Evolutionary conservation across 2,797 vertebrate genomes (phyloP), one percentile per base, ranked within the genome.

Genomic region (Cheracebus regulus): DNA sequence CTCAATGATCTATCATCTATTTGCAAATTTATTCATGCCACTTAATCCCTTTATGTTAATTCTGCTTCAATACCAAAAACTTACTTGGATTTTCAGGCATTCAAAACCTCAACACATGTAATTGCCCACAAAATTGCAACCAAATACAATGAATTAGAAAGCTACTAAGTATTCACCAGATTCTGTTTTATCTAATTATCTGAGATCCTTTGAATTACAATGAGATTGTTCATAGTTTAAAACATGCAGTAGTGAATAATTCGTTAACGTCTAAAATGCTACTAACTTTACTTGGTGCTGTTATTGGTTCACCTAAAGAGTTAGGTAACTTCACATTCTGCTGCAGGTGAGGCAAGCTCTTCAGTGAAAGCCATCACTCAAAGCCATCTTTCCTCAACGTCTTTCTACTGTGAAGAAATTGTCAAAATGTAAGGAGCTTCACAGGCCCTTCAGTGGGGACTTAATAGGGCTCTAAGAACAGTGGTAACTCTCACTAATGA

Each of bases 91-190:
- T 97, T 92, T 79, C 84, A 97, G 92, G 75, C 92, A 96, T 93
- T 64, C 57, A 36, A 86, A 93, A 86, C 70, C 4, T 4, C 57
- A 75, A 78, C 64, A 72, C n/a, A 61, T 70, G 41, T 92, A 97
- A 97, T 93, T 96, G 90, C 92, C 78, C 93, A 93, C 96, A 97
- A 97, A 97, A 97, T 95, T 97, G 85, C 93, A 87, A 97, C 93
- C 96, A 93, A 97, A 95, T 94, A 97, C 96, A 96, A 93, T 91
- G 97, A 97, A 88, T 92, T 84, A 96, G 90, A 90, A 95, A 96
- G 75, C 57, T 24, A 96, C 93, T 48, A 93, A 83, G 92, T 84
- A 94, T 72, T 94, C 91, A 96, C 93, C 86, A 94, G 84, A 83
- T 96, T 97, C 95, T 83, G 96, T 97, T 97, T 92, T 79, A 95